phyloP scores from a whole-genome alignment of 1,140 invertebrate species.

The Tetramorium parvispinum region DNA sequence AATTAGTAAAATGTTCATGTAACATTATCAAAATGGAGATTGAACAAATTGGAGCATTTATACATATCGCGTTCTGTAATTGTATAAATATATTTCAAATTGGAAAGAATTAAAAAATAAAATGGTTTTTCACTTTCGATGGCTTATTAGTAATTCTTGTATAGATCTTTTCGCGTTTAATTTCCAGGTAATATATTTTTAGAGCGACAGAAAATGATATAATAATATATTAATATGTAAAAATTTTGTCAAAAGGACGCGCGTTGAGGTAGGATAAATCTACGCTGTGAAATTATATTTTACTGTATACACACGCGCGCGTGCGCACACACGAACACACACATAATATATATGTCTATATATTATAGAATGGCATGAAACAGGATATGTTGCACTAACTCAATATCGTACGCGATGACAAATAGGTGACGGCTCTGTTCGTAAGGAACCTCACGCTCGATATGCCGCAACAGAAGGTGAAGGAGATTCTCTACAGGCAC shows the following conservation, averaged over 20 bases:
- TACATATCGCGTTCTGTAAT: background rate
- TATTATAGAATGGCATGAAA: background rate
- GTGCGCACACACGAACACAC: background rate
- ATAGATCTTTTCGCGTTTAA: background rate
- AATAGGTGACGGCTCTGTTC: slow-evolving; percentile 82
- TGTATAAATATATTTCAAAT: slow-evolving; percentile 8
- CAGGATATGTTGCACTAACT: slow-evolving; percentile 22
- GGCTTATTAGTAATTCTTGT: slow-evolving; percentile 10
- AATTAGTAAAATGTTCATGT: background rate
- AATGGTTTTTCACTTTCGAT: background rate
- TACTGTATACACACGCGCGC: background rate
- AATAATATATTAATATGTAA: background rate
- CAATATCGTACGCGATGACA: slow-evolving; percentile 31
- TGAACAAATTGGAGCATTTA: slow-evolving; percentile 6
- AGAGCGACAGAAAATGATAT: background rate
- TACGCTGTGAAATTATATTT: background rate
- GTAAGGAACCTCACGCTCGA: slow-evolving; percentile 81
- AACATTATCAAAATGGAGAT: background rate
- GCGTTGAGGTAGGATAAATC: background rate
- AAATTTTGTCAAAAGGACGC: background rate
- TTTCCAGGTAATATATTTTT: background rate
- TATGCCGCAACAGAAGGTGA: slow-evolving; percentile 78
- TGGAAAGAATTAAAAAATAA: background rate
- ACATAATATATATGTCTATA: background rate
- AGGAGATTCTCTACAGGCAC: slow-evolving; percentile 78